These are phyloP conservation scores for Dinomys branickii DNA, from an alignment of 2,113 vertebrate genomes.

Conservation along the genomic window DNA sequence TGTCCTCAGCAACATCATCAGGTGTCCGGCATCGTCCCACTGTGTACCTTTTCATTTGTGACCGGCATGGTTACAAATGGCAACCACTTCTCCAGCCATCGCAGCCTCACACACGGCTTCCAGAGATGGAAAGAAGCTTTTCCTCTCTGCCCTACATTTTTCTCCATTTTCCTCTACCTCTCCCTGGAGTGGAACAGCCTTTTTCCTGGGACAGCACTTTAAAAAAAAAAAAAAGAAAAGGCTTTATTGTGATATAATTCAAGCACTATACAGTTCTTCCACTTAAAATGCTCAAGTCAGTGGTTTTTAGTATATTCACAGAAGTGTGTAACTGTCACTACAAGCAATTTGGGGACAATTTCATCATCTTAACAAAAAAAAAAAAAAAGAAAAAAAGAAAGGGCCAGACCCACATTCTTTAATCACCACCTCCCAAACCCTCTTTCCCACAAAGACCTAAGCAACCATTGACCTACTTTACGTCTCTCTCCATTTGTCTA, in stretches of 20 bases:
- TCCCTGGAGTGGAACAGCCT: neutral
- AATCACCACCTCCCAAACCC: neutral
- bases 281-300: neutral
- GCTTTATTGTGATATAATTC: neutral
- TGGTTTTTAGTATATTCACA: neutral
- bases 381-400: neutral
- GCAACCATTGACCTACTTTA: neutral
- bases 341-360: neutral
- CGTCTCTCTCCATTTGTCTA: neutral
- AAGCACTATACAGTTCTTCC: neutral
- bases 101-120: neutral
- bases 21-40: neutral
- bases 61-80: neutral
- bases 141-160: neutral
- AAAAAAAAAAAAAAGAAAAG: neutral
- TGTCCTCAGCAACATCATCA: neutral
- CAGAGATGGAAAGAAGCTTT: neutral
- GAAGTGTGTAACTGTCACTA: neutral
- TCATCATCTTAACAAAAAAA: neutral
- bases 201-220: neutral
- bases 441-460: neutral
- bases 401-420: neutral
- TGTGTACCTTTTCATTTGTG: neutral
- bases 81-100: neutral
- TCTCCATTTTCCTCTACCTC: neutral